These are phyloP conservation scores for Opisthocomus hoazin DNA, from an alignment of 2,113 vertebrate species.

Conservation along the genomic window DNA sequence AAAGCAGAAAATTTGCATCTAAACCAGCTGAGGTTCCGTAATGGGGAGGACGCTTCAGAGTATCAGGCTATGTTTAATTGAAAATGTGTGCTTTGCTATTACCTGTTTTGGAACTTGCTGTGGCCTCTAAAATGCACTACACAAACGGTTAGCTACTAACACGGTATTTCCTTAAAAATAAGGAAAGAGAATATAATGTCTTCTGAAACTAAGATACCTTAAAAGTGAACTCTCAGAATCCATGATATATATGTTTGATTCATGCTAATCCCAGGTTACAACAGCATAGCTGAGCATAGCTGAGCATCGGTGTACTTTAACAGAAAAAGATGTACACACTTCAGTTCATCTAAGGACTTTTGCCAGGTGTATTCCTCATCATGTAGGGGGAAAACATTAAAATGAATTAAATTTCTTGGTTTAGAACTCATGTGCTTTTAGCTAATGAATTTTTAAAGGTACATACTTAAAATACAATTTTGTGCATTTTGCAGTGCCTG, in stretches of 20 bases:
- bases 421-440: neutral
- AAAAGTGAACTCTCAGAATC: neutral
- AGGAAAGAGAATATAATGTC: neutral
- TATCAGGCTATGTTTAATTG: neutral
- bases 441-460: neutral
- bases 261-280: neutral
- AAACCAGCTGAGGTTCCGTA: neutral
- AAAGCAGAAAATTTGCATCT: neutral
- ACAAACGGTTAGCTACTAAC: neutral
- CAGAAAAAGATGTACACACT: accelerated
- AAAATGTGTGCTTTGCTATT: neutral
- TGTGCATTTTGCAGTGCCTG: neutral
- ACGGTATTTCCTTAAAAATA: neutral
- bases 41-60: neutral
- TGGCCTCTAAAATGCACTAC: neutral
- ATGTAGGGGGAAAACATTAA: neutral
- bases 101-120: neutral
- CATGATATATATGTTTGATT: neutral
- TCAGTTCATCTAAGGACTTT: neutral
- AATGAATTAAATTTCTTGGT: neutral
- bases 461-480: neutral
- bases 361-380: neutral
- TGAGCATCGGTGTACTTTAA: neutral
- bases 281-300: neutral
- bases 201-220: neutral